These are phyloP conservation scores for Horisme vitalbata DNA, from an alignment of 2,888 invertebrate species.

Conservation along the genomic window DNA sequence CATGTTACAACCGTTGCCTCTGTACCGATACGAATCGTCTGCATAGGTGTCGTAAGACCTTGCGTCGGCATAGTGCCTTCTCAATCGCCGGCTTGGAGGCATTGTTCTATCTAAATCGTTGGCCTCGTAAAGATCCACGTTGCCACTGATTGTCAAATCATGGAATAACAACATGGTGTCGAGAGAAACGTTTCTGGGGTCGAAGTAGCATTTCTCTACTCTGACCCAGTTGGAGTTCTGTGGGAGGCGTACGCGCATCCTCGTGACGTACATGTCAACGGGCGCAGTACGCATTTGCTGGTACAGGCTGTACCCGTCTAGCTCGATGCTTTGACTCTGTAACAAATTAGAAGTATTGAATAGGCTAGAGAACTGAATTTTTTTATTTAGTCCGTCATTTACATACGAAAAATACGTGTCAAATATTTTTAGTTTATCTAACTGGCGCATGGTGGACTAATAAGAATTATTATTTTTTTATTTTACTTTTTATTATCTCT, in stretches of 20 bases:
- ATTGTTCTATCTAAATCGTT: slow-evolving; percentile 65
- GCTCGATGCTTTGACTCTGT: slow-evolving; percentile 79
- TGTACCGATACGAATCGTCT: slow-evolving; percentile 49
- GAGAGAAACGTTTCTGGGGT: slow-evolving; percentile 88
- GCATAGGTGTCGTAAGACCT: slow-evolving; percentile 54
- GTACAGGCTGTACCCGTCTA: slow-evolving; percentile 85
- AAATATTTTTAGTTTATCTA: no score
- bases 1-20: slow-evolving; percentile 88
- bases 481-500: no score
- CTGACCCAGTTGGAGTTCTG: slow-evolving; percentile 86
- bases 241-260: slow-evolving; percentile 87
- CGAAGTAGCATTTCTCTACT: slow-evolving; percentile 89
- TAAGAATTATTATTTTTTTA: no score
- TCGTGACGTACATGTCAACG: slow-evolving; percentile 87
- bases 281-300: slow-evolving; percentile 85
- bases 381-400: no score
- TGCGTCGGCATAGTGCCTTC: slow-evolving; percentile 69
- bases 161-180: slow-evolving; percentile 90
- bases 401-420: no score
- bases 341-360: no score
- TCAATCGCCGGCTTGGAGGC: slow-evolving; percentile 52
- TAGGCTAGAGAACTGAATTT: no score
- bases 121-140: slow-evolving; percentile 84
- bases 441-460: no score
- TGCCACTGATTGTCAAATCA: slow-evolving; percentile 90